These are phyloP conservation scores for Phasianus colchicus DNA, from an alignment of 2,113 vertebrate genomes.

Conservation along the genomic window DNA sequence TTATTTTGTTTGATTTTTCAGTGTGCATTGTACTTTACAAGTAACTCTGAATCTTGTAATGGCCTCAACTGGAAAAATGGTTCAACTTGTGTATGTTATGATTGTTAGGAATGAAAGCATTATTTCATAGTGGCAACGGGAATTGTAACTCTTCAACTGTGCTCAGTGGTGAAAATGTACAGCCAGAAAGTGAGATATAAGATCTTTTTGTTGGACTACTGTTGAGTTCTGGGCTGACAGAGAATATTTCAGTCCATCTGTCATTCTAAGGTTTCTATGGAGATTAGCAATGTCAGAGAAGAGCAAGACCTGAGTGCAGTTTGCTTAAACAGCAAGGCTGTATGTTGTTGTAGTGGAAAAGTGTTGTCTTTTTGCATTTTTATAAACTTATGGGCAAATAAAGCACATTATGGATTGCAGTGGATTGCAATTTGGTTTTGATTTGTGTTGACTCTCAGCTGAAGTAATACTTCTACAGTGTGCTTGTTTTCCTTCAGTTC, in stretches of 20 bases:
- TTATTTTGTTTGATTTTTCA: neutral
- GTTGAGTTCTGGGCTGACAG: conserved; percentile 61
- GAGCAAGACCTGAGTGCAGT: conserved; percentile 70
- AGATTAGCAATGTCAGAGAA: conserved; percentile 75
- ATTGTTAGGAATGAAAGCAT: conserved; percentile 41
- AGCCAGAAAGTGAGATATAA: conserved; percentile 27
- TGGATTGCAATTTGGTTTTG: neutral
- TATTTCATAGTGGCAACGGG: conserved; percentile 11
- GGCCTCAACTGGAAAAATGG: conserved; percentile 10
- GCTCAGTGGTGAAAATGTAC: conserved; percentile 20
- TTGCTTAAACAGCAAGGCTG: conserved; percentile 65
- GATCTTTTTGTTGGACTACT: conserved; percentile 66
- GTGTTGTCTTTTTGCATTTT: conserved; percentile 26
- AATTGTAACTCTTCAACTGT: conserved; percentile 21
- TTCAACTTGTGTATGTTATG: conserved; percentile 34
- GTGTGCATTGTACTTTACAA: neutral
- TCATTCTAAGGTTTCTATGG: conserved; percentile 77
- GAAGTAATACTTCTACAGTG: neutral
- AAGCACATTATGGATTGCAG: neutral
- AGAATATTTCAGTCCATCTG: conserved; percentile 65
- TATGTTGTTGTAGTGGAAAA: conserved; percentile 30
- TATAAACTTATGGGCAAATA: neutral
- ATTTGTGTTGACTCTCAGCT: neutral
- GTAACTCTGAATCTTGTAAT: neutral
- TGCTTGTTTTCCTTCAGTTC: neutral